A percentile compares a stretch with the other conserved stretches of the same genome.
Evolutionary conservation across 2,888 invertebrate species (phyloP).

Genomic region (Meiosimyza decipiens): DNA sequence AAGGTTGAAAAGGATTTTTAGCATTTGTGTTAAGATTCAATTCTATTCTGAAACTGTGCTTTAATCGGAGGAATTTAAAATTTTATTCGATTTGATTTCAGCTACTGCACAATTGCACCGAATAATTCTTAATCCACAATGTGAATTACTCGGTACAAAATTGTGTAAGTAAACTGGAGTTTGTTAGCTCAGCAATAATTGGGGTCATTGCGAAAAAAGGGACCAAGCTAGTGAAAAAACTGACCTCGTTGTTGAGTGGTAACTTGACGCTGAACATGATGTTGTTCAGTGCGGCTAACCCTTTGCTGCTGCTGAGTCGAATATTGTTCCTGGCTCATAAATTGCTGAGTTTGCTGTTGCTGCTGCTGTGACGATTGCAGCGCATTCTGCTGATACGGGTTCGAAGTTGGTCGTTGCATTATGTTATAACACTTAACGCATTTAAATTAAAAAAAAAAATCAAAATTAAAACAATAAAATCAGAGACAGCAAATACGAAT

Average conservation of each 20-base stretch:
- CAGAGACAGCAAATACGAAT: slow-evolving; percentile 34
- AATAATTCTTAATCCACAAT: slow-evolving; percentile 56
- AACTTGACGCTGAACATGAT: slow-evolving; percentile 77
- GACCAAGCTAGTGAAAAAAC: slow-evolving; percentile 52
- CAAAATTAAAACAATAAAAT: slow-evolving; percentile 32
- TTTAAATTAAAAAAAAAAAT: slow-evolving; percentile 56
- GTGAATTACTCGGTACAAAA: slow-evolving; percentile 53
- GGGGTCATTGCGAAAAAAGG: not conserved
- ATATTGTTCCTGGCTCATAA: slow-evolving; percentile 66
- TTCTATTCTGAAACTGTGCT: too few relatives aligned
- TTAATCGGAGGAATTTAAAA: too few relatives aligned
- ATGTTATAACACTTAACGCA: slow-evolving; percentile 65
- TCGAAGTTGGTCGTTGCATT: slow-evolving; percentile 80
- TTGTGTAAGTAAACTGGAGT: slow-evolving; percentile 17
- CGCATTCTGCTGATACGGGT: slow-evolving; percentile 67
- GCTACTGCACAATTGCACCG: slow-evolving; percentile 42
- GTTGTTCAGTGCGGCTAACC: slow-evolving; percentile 80
- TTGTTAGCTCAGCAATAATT: not conserved
- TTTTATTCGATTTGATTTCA: not conserved
- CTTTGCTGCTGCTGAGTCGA: slow-evolving; percentile 70
- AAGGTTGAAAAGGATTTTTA: too few relatives aligned
- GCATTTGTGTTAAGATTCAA: too few relatives aligned
- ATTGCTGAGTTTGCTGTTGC: slow-evolving; percentile 68
- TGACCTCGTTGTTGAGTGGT: slow-evolving; percentile 81
- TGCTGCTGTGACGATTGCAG: slow-evolving; percentile 70